Conservation (phyloP, 2,113 vertebrate species). For the Stigmatopora argus region DNA sequence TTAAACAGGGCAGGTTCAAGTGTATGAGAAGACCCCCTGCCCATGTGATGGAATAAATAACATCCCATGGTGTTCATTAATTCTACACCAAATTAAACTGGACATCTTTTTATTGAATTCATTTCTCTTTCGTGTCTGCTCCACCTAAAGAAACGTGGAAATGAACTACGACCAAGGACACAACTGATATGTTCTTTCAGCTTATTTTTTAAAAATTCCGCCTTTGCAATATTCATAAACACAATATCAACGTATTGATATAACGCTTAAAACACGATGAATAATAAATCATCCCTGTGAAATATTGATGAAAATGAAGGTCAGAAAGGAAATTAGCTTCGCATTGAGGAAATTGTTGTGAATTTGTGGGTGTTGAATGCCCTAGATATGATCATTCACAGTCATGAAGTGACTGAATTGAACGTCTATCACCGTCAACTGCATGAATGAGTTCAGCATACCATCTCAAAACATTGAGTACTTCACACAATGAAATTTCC, state of each 20-base stretch:
- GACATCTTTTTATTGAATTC: conserved; percentile 7
- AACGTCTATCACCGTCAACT: too few species aligned
- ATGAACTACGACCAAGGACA: conserved; percentile 6
- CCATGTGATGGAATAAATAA: conserved; percentile 23
- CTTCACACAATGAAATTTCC: too few species aligned
- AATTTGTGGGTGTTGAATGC: neutral
- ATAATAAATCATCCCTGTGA: conserved; percentile 9
- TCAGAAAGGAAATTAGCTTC: neutral
- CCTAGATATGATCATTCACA: neutral
- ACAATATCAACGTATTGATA: conserved; percentile 1
- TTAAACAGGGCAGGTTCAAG: neutral
- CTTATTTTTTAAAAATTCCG: neutral
- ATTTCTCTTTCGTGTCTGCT: conserved; percentile 33
- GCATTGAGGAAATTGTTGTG: conserved; percentile 7
- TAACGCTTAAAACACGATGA: conserved; percentile 8
- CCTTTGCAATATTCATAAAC: neutral
- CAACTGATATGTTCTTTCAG: neutral
- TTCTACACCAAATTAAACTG: conserved; percentile 13
- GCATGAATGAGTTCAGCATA: too few species aligned
- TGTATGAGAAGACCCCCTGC: conserved; percentile 5
- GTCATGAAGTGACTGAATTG: too few species aligned
- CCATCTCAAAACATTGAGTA: too few species aligned
- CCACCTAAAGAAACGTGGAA: conserved; percentile 15
- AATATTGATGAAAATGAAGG: neutral
- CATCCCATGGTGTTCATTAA: conserved; percentile 30